Percentiles rank a stretch among this genome's conserved stretches.
Evolutionary conservation across 2,113 vertebrate species (phyloP).

Genomic region (Anarrhichthys ocellatus): DNA sequence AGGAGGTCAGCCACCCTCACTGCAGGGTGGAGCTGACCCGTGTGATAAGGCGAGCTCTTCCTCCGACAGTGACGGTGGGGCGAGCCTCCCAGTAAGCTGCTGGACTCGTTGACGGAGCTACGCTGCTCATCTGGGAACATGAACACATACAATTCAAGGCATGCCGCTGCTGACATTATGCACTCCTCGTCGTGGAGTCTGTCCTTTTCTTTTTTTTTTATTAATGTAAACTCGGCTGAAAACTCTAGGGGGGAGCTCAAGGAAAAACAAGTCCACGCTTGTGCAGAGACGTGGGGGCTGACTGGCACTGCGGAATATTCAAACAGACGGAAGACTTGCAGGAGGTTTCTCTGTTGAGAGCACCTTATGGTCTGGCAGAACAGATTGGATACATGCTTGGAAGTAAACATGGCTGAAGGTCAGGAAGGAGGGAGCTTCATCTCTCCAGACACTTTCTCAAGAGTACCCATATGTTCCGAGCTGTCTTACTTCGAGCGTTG

Average conservation of each 20-base stretch:
- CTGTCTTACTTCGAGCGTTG: constrained; percentile 86
- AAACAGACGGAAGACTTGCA: constrained; percentile 47
- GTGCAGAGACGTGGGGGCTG: constrained; percentile 19
- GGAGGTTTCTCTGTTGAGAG: constrained; percentile 46
- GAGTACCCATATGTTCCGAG: constrained; percentile 53
- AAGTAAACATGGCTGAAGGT: constrained; percentile 62
- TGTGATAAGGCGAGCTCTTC: constrained; percentile 94
- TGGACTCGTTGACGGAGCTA: constrained; percentile 91
- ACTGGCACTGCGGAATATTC: constrained; percentile 52
- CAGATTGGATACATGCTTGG: constrained; percentile 48
- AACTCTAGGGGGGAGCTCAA: constrained; percentile 14
- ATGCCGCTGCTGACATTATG: constrained; percentile 4
- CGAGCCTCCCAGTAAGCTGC: constrained; percentile 91
- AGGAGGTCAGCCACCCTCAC: constrained; percentile 94
- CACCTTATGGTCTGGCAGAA: constrained; percentile 45
- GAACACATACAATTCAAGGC: neutral
- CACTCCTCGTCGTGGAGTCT: neutral
- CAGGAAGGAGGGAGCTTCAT: constrained; percentile 30
- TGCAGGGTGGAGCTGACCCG: constrained; percentile 92
- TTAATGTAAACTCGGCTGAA: constrained; percentile 35
- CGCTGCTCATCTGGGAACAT: constrained; percentile 87
- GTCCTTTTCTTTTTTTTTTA: neutral
- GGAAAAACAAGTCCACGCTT: constrained; percentile 30
- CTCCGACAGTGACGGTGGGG: constrained; percentile 85
- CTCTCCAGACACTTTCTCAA: constrained; percentile 42